A percentile compares a stretch with the other conserved stretches of the same genome.
phyloP scores from a whole-genome alignment of 30 jellyfish, hydroid and myxozoan genomes.

The Sanderia malayensis region DNA sequence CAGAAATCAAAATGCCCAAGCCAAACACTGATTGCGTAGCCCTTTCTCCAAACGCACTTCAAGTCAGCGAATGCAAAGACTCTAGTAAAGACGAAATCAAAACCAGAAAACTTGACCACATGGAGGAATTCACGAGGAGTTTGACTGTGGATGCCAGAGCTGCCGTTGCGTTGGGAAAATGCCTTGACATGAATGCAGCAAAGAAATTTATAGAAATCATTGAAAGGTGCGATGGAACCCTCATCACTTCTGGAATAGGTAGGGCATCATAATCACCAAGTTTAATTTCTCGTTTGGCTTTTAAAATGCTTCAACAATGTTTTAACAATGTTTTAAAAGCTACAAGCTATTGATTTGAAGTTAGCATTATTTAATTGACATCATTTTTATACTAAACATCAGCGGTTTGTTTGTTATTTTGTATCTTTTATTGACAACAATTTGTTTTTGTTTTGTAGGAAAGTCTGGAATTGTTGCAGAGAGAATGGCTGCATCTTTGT shows the following conservation, averaged over 20 bases:
- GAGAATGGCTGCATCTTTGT: conserved; percentile 87
- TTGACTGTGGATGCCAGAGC: conserved; percentile 72
- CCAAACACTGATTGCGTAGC: conserved; percentile 52
- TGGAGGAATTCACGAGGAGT: conserved; percentile 76
- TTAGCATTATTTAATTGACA: no score
- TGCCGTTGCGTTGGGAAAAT: conserved; percentile 74
- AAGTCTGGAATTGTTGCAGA: conserved; percentile 94
- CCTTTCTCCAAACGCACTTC: conserved; percentile 51
- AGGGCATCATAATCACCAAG: no score
- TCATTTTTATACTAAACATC: no score
- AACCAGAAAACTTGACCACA: conserved; percentile 46
- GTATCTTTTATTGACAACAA: neutral
- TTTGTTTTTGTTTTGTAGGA: conserved; percentile 27
- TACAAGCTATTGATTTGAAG: no score
- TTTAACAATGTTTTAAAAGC: no score
- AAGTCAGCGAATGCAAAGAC: conserved; percentile 48
- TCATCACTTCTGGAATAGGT: conserved; percentile 91
- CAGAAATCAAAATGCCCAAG: conserved; percentile 37
- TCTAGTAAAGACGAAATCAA: conserved; percentile 38
- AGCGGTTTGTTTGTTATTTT: neutral
- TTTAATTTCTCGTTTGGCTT: no score
- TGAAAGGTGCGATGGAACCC: conserved; percentile 80
- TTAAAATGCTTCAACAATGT: no score
- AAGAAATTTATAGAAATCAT: conserved; percentile 63
- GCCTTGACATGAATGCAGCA: conserved; percentile 67